Percentiles rank a stretch among this genome's conserved stretches.
These are phyloP conservation scores for Tricholaema leucomelas DNA, from an alignment of 2,113 vertebrate genomes.

Conservation along the genomic window DNA sequence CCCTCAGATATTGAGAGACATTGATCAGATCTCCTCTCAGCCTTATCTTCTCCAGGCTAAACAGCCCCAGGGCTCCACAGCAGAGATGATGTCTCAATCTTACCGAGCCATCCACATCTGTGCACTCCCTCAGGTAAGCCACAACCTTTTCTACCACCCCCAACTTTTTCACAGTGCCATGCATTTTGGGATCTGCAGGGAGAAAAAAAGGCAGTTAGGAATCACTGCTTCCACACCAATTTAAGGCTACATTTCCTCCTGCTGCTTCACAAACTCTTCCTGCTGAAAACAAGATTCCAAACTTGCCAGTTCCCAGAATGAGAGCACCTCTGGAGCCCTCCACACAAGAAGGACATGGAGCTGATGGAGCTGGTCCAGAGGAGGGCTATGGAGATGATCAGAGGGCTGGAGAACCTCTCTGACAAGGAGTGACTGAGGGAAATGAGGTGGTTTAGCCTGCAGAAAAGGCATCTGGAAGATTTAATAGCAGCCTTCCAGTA, in stretches of 20 bases:
- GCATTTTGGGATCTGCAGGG: slow-evolving; percentile 85
- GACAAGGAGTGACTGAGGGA: no score
- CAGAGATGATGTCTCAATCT: not conserved
- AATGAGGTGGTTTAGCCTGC: no score
- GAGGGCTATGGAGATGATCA: no score
- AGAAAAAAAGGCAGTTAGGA: not conserved
- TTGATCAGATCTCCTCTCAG: no score
- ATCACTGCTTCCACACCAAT: not conserved
- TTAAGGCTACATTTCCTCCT: not conserved
- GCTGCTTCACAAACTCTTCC: not conserved
- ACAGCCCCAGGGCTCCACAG: no score
- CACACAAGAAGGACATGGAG: no score
- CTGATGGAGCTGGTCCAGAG: no score
- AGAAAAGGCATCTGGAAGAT: no score
- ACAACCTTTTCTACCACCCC: slow-evolving; percentile 83
- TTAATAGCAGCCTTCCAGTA: no score
- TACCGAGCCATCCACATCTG: slow-evolving; percentile 85
- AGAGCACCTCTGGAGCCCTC: not conserved
- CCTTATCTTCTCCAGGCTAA: no score
- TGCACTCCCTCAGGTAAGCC: slow-evolving; percentile 79
- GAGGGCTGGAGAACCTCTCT: no score
- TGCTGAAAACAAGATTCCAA: not conserved
- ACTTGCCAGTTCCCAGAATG: not conserved
- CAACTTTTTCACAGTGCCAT: slow-evolving; percentile 83
- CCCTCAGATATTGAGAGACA: no score